Conservation (phyloP, 1,140 invertebrate genomes). For the Sinella curviseta region DNA sequence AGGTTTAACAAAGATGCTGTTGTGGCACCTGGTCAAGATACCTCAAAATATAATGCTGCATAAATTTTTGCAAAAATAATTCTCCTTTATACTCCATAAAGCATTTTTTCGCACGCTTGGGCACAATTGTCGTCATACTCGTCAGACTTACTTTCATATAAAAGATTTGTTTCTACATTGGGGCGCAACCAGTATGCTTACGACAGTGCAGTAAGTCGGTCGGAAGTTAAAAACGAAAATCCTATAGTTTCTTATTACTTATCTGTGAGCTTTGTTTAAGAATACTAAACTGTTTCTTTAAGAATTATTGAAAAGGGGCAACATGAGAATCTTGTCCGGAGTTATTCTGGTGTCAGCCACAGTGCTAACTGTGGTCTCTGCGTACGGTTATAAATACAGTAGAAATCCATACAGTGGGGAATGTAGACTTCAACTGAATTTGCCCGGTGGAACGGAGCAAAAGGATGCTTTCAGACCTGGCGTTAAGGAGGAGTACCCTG, state of each 20-base stretch:
- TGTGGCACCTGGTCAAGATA: too few species aligned
- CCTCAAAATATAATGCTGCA: too few species aligned
- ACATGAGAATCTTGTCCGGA: neutral
- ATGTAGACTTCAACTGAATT: neutral
- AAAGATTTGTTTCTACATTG: neutral
- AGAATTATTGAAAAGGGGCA: neutral
- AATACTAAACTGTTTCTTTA: neutral
- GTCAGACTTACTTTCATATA: neutral
- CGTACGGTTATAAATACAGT: neutral
- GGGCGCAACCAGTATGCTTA: neutral
- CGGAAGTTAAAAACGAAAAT: too few species aligned
- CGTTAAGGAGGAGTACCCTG: neutral
- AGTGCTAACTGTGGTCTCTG: neutral
- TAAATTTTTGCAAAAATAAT: neutral
- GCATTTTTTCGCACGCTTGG: neutral
- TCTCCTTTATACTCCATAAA: neutral
- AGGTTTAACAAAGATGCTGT: too few species aligned
- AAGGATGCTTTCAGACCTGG: neutral
- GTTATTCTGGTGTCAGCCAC: neutral
- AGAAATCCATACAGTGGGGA: slow-evolving; percentile 3
- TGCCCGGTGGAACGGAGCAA: neutral
- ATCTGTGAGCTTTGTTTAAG: too few species aligned
- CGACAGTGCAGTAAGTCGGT: neutral
- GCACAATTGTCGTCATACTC: neutral
- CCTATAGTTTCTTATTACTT: too few species aligned